Evolutionary conservation across 1,140 invertebrate species (phyloP), one percentile per base, ranked within the genome.

Genomic region (Colletes gigas): DNA sequence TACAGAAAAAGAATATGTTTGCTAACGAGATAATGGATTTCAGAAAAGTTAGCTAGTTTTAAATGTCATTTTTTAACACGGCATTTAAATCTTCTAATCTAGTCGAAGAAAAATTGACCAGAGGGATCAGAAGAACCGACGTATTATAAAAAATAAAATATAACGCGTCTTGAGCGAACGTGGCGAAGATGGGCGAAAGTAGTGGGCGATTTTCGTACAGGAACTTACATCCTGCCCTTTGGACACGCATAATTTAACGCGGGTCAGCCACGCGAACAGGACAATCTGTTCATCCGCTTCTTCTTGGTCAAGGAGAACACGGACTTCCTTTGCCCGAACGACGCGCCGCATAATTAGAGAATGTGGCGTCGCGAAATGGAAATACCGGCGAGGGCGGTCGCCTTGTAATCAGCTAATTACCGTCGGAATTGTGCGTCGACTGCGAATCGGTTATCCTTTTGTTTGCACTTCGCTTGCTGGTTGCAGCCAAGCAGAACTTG

Each of bases 391-490:
- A 60, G 59, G 73, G 55, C 44, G 44, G 21, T 19, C 60, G 30
- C 39, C 50, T 54, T 70, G 81, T 85, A 84, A 85, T 85, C 73
- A 76, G 78, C 83, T 85, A 85, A 84, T 85, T 80, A 70, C 78
- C 1, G 69, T 39, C 6, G 39, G 59, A 19, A 72, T 62, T 70
- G 57, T 50, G 52, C 50, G 19, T 52, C 79, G 73, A 68, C 55
- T 55, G 30, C 62, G 62, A 78, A 72, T 68, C 14, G 60, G 52
- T 70, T 30, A 30, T 54, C 68, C 59, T 55, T 77, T 41, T 44
- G 65, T 78, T 83, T 52, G 21, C 30, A 57, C 63, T 52, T 68
- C 47, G 17, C 41, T 21, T 12, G 52, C 72, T 39, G n/a, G 44
- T 41, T 62, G 41, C 75, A 39, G 12, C 14, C 66, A n/a, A 17